Evolutionary conservation across 2,113 vertebrate genomes (phyloP).

Genomic region (Psettodes erumei): DNA sequence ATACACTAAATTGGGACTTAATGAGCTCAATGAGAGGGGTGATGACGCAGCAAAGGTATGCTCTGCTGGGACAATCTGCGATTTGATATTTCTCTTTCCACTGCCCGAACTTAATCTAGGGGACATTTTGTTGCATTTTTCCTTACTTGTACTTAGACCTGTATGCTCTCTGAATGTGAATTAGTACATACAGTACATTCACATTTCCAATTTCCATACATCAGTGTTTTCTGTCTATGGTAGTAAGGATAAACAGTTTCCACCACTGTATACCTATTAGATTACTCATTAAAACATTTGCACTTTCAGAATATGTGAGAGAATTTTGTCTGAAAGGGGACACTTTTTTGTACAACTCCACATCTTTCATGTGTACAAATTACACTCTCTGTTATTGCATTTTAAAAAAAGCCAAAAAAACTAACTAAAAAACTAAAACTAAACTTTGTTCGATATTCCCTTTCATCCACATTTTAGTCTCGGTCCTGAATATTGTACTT

Average conservation of each 20-base stretch:
- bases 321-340: background rate
- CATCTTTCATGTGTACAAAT: background rate
- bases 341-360: background rate
- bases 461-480: background rate
- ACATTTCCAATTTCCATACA: background rate
- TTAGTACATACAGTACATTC: background rate
- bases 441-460: background rate
- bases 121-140: background rate
- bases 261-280: background rate
- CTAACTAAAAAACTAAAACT: too few relatives aligned
- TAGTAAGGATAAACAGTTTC: background rate
- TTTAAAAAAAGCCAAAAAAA: too few relatives aligned
- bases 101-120: background rate
- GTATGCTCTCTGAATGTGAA: background rate
- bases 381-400: background rate
- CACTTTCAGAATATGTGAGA: background rate
- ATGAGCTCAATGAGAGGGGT: constrained; percentile 22
- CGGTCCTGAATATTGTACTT: background rate
- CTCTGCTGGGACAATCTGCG: background rate
- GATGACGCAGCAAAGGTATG: constrained; percentile 26
- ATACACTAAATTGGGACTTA: constrained; percentile 23
- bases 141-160: background rate
- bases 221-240: background rate
- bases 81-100: constrained; percentile 15
- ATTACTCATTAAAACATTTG: background rate